Percentiles rank a stretch among this genome's conserved stretches.
Conservation (phyloP, 2,797 vertebrate species). For the Lates japonicus region DNA sequence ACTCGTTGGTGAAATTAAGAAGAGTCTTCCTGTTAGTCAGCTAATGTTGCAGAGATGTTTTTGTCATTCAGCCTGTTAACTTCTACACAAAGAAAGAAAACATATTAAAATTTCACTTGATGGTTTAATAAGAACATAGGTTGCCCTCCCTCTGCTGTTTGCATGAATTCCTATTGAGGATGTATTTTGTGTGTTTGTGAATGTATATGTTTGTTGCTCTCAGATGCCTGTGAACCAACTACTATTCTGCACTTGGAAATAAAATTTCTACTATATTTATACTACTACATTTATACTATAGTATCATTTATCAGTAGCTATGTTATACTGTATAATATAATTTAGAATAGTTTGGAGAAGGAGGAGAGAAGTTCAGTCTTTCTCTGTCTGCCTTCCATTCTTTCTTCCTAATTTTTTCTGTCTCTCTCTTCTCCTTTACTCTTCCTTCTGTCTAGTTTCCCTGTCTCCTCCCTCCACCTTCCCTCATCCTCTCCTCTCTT, state of each 20-base stretch:
- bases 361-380: slow-evolving; percentile 1
- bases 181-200: background rate
- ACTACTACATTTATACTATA: background rate
- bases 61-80: no score
- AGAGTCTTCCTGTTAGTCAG: no score
- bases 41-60: no score
- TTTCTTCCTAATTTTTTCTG: background rate
- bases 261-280: background rate
- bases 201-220: background rate
- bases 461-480: background rate
- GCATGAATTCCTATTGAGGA: background rate
- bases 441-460: background rate
- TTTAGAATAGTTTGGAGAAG: background rate
- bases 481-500: background rate
- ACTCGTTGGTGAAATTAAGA: background rate
- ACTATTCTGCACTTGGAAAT: background rate
- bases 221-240: background rate
- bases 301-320: background rate
- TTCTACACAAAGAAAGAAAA: background rate
- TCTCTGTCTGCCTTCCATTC: background rate
- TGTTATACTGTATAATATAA: background rate
- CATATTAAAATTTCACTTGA: background rate
- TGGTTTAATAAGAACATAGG: background rate
- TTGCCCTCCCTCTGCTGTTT: background rate
- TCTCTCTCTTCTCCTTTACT: background rate